A percentile compares a stretch with the other conserved stretches of the same genome.
phyloP scores from a whole-genome alignment of 1,140 invertebrate species.

The Elymnias hypermnestra region DNA sequence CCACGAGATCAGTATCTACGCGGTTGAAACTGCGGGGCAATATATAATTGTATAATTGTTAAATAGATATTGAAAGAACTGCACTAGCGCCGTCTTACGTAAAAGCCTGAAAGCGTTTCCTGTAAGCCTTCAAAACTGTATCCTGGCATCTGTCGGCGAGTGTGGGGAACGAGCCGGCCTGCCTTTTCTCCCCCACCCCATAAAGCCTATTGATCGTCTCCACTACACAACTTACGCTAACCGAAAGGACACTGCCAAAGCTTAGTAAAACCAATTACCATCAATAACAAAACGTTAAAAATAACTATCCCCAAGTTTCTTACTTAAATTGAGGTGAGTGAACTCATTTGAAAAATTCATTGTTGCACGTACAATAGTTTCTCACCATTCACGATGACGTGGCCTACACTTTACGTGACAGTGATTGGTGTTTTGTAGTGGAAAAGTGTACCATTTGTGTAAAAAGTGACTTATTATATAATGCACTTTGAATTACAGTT shows the following conservation, averaged over 20 bases:
- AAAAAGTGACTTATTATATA: background rate
- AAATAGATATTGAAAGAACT: background rate
- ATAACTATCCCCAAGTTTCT: conserved; percentile 25
- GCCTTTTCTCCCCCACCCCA: conserved; percentile 25
- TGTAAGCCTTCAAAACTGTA: conserved; percentile 27
- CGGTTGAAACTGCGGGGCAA: too few relatives aligned
- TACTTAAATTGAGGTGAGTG: conserved; percentile 34
- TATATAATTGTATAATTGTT: too few relatives aligned
- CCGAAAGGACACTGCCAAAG: conserved; percentile 50
- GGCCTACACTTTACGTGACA: conserved; percentile 14
- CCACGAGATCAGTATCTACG: too few relatives aligned
- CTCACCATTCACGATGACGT: conserved; percentile 43
- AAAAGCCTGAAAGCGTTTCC: conserved; percentile 26
- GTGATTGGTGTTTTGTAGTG: conserved; percentile 16
- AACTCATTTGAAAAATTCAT: conserved; percentile 18
- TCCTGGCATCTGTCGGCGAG: conserved; percentile 52
- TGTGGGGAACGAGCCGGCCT: conserved; percentile 28
- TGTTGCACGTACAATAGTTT: conserved; percentile 24
- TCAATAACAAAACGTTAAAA: conserved; percentile 24
- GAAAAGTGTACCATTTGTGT: background rate
- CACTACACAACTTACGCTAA: conserved; percentile 60
- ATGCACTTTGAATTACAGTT: too few relatives aligned
- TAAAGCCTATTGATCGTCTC: conserved; percentile 57
- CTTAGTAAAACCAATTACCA: conserved; percentile 26
- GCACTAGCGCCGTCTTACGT: conserved; percentile 37